Percentiles rank a stretch among this genome's conserved stretches.
phyloP scores from a whole-genome alignment of 2,888 invertebrate species.

The Antheraea yamamai region DNA sequence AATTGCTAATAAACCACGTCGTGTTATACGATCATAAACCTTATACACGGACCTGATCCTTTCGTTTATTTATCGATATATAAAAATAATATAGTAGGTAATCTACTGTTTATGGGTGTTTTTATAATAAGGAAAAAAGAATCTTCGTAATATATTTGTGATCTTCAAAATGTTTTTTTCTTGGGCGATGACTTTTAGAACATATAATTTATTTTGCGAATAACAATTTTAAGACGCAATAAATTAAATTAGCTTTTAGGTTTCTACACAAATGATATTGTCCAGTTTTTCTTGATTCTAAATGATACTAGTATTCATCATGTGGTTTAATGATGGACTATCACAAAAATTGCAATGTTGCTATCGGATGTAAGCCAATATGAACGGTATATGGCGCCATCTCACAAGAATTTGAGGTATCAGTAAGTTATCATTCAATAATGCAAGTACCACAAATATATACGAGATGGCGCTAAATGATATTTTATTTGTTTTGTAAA shows the following conservation, averaged over 20 bases:
- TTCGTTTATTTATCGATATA: neutral
- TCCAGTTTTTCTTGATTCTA: no score
- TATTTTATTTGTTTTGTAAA: no score
- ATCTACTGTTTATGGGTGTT: neutral
- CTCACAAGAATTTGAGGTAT: no score
- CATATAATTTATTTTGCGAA: neutral
- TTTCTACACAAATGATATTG: no score
- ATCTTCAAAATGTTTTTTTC: neutral
- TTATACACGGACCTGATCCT: neutral
- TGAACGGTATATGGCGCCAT: no score
- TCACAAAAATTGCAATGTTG: no score
- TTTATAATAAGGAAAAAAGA: conserved; percentile 11
- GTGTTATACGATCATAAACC: neutral
- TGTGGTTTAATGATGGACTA: no score
- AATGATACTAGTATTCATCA: no score
- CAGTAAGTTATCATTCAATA: no score
- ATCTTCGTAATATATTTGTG: neutral
- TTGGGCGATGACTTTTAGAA: neutral
- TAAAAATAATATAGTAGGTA: conserved; percentile 8
- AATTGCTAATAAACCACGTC: conserved; percentile 10
- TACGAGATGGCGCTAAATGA: no score
- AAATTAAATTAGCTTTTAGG: neutral
- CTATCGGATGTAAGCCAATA: no score
- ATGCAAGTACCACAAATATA: no score
- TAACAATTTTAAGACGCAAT: neutral